A percentile compares a stretch with the other conserved stretches of the same genome.
phyloP scores from a whole-genome alignment of 2,113 vertebrate genomes.

The Parotia lawesii region DNA sequence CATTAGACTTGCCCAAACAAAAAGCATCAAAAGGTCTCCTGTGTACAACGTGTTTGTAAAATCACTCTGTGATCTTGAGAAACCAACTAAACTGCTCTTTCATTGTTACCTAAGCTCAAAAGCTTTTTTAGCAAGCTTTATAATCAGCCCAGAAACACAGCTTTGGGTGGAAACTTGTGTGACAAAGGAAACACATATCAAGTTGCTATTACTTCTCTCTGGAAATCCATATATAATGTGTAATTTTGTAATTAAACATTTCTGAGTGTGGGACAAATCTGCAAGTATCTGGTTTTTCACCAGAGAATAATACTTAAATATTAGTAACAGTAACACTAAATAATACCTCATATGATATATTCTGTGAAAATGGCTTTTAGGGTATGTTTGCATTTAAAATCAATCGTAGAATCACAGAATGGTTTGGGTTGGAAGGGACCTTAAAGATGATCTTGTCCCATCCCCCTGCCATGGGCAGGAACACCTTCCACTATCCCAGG shows the following conservation, averaged over 20 bases:
- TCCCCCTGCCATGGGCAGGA: neutral
- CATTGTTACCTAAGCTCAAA: neutral
- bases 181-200: neutral
- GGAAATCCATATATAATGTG: neutral
- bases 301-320: neutral
- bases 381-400: neutral
- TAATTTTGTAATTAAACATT: neutral
- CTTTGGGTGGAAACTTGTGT: neutral
- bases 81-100: neutral
- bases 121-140: neutral
- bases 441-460: neutral
- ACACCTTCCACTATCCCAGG: neutral
- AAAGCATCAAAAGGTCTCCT: neutral
- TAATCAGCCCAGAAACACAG: neutral
- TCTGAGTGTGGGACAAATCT: neutral
- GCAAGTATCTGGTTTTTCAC: neutral
- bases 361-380: neutral
- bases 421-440: neutral
- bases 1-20: neutral
- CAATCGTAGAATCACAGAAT: neutral
- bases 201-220: neutral
- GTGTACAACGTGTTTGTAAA: neutral
- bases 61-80: neutral
- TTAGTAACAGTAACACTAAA: neutral
- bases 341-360: neutral